Conservation (phyloP, 1,140 invertebrate species). For the Pentalonia nigronervosa region DNA sequence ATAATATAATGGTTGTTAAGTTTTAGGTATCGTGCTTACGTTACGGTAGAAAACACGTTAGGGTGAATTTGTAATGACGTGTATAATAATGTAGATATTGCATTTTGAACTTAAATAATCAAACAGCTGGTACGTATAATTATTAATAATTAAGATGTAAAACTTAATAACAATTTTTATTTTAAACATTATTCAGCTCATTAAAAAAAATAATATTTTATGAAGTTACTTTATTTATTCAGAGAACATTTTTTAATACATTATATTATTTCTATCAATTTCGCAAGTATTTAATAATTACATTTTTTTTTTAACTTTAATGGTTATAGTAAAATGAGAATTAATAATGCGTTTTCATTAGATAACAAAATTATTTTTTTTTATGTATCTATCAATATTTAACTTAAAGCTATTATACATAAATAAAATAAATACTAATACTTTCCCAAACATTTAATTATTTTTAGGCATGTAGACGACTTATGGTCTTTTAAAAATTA, state of each 20-base stretch:
- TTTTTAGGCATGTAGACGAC: neutral
- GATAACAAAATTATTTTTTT: neutral
- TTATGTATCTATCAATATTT: neutral
- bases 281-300: neutral
- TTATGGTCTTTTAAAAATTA: neutral
- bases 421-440: neutral
- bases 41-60: neutral
- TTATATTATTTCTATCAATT: neutral
- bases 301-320: neutral
- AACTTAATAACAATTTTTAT: neutral
- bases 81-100: neutral
- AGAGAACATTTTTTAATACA: neutral
- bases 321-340: neutral
- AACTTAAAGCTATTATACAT: no score
- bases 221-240: neutral
- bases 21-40: neutral
- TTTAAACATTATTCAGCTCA: neutral
- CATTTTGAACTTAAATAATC: neutral
- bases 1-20: neutral
- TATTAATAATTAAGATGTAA: neutral
- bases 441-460: neutral
- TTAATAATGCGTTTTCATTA: neutral
- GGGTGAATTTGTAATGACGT: neutral
- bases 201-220: neutral
- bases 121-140: neutral